A percentile compares a stretch with the other conserved stretches of the same genome.
Evolutionary conservation across 2,888 invertebrate genomes (phyloP).

Genomic region (Cerceris rybyensis): DNA sequence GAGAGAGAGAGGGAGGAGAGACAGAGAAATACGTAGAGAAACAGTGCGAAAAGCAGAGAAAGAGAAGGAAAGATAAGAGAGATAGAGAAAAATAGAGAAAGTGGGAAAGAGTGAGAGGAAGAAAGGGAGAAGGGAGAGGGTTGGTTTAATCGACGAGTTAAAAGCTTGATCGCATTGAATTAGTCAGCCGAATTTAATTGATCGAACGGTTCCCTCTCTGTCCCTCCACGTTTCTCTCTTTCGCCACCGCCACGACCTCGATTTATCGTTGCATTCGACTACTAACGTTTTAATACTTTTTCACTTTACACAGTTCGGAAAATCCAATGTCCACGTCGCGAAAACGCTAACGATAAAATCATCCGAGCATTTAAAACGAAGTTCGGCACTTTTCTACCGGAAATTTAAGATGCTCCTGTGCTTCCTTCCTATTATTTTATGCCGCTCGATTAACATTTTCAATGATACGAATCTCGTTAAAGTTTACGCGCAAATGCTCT

Average conservation of each 20-base stretch:
- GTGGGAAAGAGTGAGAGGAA: background rate
- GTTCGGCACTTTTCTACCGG: conserved; percentile 8
- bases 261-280: conserved; percentile 44
- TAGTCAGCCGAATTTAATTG: conserved; percentile 63
- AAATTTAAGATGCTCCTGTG: conserved; percentile 7
- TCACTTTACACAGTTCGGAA: conserved; percentile 19
- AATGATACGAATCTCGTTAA: too few species aligned
- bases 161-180: conserved; percentile 56
- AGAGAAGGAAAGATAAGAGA: conserved; percentile 2
- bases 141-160: conserved; percentile 44
- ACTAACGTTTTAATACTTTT: conserved; percentile 55
- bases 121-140: conserved; percentile 1
- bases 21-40: too few species aligned
- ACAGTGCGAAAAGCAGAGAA: too few species aligned
- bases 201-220: conserved; percentile 41
- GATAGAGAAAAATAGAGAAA: conserved; percentile 1
- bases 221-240: background rate
- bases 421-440: background rate
- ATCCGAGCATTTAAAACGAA: conserved; percentile 24
- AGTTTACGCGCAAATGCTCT: background rate
- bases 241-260: conserved; percentile 15
- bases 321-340: conserved; percentile 8
- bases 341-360: conserved; percentile 30
- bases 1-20: too few species aligned
- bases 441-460: too few species aligned